Evolutionary conservation across 2,113 vertebrate species (phyloP).

Genomic region (Elephantulus edwardii): DNA sequence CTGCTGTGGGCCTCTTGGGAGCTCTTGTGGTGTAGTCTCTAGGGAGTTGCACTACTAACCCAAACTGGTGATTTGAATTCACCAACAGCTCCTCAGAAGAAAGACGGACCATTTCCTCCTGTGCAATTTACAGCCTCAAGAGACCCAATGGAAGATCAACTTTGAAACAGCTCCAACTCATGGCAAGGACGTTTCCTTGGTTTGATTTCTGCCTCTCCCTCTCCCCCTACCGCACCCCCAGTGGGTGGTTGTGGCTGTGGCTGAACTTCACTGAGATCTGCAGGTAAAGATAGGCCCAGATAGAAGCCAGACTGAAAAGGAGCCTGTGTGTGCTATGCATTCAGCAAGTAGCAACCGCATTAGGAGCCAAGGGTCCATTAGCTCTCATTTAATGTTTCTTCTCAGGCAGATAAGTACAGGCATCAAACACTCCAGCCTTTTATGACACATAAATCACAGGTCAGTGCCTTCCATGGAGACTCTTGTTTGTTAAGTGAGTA

Average conservation of each 20-base stretch:
- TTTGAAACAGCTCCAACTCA: too few relatives aligned
- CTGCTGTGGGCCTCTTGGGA: neutral
- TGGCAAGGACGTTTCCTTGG: too few relatives aligned
- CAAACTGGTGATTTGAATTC: too few relatives aligned
- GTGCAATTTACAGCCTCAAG: too few relatives aligned
- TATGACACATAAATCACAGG: conserved; percentile 66
- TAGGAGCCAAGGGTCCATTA: conserved; percentile 54
- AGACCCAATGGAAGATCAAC: too few relatives aligned
- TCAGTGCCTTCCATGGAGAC: conserved; percentile 55
- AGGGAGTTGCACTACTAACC: too few relatives aligned
- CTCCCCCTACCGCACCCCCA: too few relatives aligned
- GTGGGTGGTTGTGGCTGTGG: neutral
- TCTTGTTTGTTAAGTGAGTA: conserved; percentile 72
- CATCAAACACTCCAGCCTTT: conserved; percentile 64
- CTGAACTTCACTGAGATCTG: neutral
- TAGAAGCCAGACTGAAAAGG: neutral
- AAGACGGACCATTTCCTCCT: too few relatives aligned
- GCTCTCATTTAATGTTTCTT: conserved; percentile 64
- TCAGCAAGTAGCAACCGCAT: neutral
- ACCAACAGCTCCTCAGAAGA: too few relatives aligned
- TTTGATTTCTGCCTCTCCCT: too few relatives aligned
- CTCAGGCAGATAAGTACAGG: conserved; percentile 63
- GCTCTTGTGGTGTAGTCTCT: neutral
- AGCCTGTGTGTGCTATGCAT: neutral
- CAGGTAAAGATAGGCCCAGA: neutral